phyloP scores from a whole-genome alignment of 2,797 vertebrate genomes.

The Melanotaenia parkinsoni region DNA sequence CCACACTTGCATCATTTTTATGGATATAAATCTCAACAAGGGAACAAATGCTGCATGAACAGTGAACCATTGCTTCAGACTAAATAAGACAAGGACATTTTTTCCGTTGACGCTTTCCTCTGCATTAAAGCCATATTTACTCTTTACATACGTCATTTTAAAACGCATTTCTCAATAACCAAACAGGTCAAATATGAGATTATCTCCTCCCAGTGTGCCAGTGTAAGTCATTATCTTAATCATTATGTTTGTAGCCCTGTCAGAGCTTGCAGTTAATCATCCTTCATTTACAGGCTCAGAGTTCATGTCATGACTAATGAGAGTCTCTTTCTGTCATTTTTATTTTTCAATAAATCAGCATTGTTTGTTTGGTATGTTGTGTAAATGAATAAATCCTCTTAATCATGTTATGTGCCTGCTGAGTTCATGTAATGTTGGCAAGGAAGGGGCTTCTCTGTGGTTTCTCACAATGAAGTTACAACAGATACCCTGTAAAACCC shows the following conservation, averaged over 20 bases:
- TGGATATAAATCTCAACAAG: too few relatives aligned
- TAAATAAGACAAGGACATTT: neutral
- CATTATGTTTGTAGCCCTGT: conserved; percentile 21
- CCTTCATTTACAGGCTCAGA: conserved; percentile 1
- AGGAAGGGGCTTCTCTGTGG: neutral
- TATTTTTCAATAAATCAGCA: conserved; percentile 46
- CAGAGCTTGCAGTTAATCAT: conserved; percentile 13
- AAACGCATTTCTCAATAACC: neutral
- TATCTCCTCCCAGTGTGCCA: conserved; percentile 11
- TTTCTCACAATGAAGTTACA: conserved; percentile 19
- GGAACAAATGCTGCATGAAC: neutral
- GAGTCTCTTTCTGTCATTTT: conserved; percentile 17
- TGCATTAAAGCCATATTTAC: neutral
- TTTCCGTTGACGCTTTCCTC: neutral
- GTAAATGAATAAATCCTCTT: conserved; percentile 12
- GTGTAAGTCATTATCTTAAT: conserved; percentile 25
- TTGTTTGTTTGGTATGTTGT: conserved; percentile 36
- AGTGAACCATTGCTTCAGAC: neutral
- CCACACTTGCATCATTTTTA: too few relatives aligned
- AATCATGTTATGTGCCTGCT: conserved; percentile 10
- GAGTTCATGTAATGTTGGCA: conserved; percentile 23
- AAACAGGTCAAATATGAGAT: conserved; percentile 22
- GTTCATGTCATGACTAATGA: conserved; percentile 27
- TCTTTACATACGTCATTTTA: neutral
- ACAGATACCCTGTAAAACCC: conserved; percentile 13